Base-by-base conservation (phyloP, 2,113 vertebrate genomes). In the Vulpes lagopus region DNA sequence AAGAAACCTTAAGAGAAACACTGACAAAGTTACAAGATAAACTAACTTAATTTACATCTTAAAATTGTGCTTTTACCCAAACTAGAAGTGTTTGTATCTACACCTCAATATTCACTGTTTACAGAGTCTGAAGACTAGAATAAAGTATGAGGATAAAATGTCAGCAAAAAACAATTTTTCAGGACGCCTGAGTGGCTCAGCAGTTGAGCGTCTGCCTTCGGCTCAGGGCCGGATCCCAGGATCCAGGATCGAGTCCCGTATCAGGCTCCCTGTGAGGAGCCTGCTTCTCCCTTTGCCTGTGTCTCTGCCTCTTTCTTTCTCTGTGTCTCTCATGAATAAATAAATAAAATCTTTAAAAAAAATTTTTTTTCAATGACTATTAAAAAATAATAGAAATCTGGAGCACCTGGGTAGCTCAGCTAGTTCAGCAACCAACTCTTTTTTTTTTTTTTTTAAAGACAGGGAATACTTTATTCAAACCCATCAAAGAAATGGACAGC, bases 1-100 rank as follows among this genome's bases (percentile, higher is more conserved):
- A 91, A 96, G 38, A 95, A 96, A 79, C 16, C 32, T 85, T 55
- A 91, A 53, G 69, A 82, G 90, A 90, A 92, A 94, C n/a, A 91
- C 20, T 64, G 22, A 53, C 23, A 82, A 97, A 96, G 38, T 85
- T 91, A 89, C 3, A 89, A 20, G 15, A 95, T 59, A 97, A 94
- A 91, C 32, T 78, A 86, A 96, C 38, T 15, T 67, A 90, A 79
- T 83, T 87, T 90, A 80, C 53, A 92, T 81, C 25, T 96, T 69
- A 25, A 97, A 93, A 87, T 83, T 80, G 15, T 74, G 49, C 71
- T 87, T 83, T 94, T 83, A 80, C 32, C 55, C 49, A 55, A 92
- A 90, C 32, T 86, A 49, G 19, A 86, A 92, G 71, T 82, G n/a
- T 92, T 80, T 86, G 25, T 53, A 23, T 79, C 51, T 80, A 81